Evolutionary conservation across 2,888 invertebrate genomes (phyloP).

Genomic region (Dioctria rufipes): DNA sequence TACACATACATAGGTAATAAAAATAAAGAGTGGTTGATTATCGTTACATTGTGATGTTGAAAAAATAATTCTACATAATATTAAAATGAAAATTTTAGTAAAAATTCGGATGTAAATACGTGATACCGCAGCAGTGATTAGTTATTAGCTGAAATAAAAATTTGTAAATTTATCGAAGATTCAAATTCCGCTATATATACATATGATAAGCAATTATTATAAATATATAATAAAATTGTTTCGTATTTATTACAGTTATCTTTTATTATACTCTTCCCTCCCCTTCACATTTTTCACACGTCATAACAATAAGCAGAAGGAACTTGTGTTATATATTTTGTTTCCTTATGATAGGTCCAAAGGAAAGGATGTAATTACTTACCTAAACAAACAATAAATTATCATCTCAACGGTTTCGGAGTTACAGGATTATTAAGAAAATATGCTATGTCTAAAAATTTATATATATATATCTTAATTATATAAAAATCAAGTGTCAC

Average conservation of each 20-base stretch:
- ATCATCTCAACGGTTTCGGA: too few species aligned
- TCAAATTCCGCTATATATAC: conserved; percentile 41
- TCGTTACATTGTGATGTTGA: conserved; percentile 47
- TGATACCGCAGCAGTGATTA: conserved; percentile 28
- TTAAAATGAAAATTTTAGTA: conserved; percentile 19
- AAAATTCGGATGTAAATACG: conserved; percentile 44
- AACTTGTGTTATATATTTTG: too few species aligned
- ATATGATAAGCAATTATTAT: conserved; percentile 31
- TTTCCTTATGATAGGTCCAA: too few species aligned
- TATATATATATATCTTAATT: too few species aligned
- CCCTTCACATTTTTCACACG: too few species aligned
- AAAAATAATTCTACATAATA: conserved; percentile 31
- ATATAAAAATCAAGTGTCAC: too few species aligned
- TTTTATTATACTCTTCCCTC: background rate
- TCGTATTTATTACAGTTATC: conserved; percentile 15
- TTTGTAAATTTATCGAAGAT: conserved; percentile 45
- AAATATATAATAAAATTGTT: conserved; percentile 36
- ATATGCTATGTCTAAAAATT: too few species aligned
- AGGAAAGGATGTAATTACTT: too few species aligned
- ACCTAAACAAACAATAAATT: too few species aligned
- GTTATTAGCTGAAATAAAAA: conserved; percentile 29
- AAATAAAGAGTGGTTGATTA: conserved; percentile 23
- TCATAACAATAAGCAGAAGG: too few species aligned
- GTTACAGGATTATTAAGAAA: too few species aligned
- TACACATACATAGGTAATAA: conserved; percentile 11